Base-by-base conservation (phyloP, 2,888 invertebrate genomes). In the Spodoptera littoralis region DNA sequence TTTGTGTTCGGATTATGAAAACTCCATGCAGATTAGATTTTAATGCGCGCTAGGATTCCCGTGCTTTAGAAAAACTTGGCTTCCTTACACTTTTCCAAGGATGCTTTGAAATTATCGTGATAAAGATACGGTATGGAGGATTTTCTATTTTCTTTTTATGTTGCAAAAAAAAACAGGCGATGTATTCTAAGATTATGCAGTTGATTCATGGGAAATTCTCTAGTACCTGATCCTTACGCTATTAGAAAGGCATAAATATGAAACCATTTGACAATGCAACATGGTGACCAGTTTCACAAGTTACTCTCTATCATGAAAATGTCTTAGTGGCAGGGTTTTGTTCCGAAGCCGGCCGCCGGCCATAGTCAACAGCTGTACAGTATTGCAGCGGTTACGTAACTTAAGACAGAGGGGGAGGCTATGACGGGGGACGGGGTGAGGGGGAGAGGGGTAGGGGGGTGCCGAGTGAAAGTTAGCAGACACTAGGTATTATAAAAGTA, bases 1-100 rank as follows among this genome's bases (percentile, higher is more conserved):
- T 81, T 79, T 80, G 79, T 80, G 61, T 63, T 62, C 47, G 58
- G 70, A 75, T 79, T 80, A 80, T 82, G 77, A 80, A 83, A 85
- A 82, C 73, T 76, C 81, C 76, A 81, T 83, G 79, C 78, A 83
- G 83, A 84, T 84, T 79, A 79, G 75, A 77, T 79, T 79, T 77
- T 79, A 79, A 73, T 77, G 69, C 47, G 71, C 43, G 54, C 52
- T 62, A 62, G 56, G 66, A 73, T 73, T 74, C 61, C 58, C 72
- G 55, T 51, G 47, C 24, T 13, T 44, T 43, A 60, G 59, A 73
- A 78, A 61, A 78, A 72, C 1, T 30, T 13, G 24, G 41, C 65
- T 69, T 71, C 68, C 62, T 71, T 55, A 57, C 44, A 56, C 24
- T 56, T 70, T 74, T 74, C 66, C 60, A 24, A 57, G 75, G 58